Evolutionary conservation across 2,888 invertebrate species (phyloP).

Genomic region (Rhagium mordax): DNA sequence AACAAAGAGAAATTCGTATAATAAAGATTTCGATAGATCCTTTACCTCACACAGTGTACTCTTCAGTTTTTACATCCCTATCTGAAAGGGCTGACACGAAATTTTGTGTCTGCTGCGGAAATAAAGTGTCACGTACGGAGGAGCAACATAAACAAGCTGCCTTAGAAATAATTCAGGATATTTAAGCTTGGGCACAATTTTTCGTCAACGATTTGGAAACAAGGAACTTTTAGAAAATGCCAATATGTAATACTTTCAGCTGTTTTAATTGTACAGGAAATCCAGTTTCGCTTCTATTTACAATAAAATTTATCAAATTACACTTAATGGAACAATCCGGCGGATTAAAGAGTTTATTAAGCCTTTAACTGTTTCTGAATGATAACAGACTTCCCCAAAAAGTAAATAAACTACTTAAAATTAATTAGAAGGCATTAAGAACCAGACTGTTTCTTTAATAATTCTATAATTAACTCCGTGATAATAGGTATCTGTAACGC

Average conservation of each 20-base stretch:
- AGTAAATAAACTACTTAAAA: constrained; percentile 34
- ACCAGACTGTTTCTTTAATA: constrained; percentile 33
- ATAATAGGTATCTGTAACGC: constrained; percentile 21
- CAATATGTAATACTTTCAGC: no score
- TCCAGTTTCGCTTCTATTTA: background rate
- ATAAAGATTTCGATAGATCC: constrained; percentile 9
- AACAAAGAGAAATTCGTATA: constrained; percentile 32
- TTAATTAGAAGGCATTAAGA: constrained; percentile 32
- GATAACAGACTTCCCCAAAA: constrained; percentile 31
- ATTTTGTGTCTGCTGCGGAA: no score
- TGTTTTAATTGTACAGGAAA: background rate
- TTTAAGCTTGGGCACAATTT: no score
- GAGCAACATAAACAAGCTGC: no score
- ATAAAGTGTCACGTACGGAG: no score
- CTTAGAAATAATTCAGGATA: no score
- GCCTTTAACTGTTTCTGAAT: constrained; percentile 28
- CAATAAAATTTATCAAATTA: constrained; percentile 6
- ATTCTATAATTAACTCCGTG: constrained; percentile 19
- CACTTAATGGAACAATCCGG: constrained; percentile 13
- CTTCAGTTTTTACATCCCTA: background rate
- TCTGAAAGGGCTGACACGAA: background rate
- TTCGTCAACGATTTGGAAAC: no score
- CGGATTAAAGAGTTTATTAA: constrained; percentile 34
- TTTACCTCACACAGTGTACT: background rate
- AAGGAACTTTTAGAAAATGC: no score